Percentiles rank a stretch among this genome's conserved stretches.
These are phyloP conservation scores for Oplegnathus fasciatus DNA, from an alignment of 2,113 vertebrate genomes.

Conservation along the genomic window DNA sequence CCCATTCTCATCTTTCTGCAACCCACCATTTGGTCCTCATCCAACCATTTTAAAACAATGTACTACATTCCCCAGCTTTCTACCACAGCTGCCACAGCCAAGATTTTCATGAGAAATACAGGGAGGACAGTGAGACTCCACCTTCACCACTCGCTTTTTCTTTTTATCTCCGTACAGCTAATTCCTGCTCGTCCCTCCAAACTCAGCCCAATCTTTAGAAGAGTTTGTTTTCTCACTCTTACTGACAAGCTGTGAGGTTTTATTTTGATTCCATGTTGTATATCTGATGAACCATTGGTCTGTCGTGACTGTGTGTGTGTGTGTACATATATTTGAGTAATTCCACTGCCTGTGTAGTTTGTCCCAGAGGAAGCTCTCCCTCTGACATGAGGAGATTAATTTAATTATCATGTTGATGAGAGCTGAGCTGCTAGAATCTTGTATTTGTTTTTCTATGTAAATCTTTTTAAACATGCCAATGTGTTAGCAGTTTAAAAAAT, in stretches of 20 bases:
- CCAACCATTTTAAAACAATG: conserved; percentile 54
- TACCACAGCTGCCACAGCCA: conserved; percentile 42
- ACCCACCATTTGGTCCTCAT: conserved; percentile 48
- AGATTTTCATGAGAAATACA: conserved; percentile 45
- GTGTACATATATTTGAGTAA: conserved; percentile 53
- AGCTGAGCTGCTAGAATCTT: conserved; percentile 62
- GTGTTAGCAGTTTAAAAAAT: conserved; percentile 76
- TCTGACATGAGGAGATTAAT: conserved; percentile 71
- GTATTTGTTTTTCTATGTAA: conserved; percentile 75
- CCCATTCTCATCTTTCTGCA: conserved; percentile 59
- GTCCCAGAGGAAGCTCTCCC: conserved; percentile 60
- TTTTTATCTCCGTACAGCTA: conserved; percentile 40
- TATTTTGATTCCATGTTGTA: conserved; percentile 55
- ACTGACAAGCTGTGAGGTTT: conserved; percentile 43
- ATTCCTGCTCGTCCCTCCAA: conserved; percentile 55
- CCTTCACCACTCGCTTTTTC: conserved; percentile 35
- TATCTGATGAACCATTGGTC: conserved; percentile 56
- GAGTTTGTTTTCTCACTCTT: conserved; percentile 63
- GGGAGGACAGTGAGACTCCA: conserved; percentile 30
- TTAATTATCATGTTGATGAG: conserved; percentile 76
- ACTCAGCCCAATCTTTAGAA: conserved; percentile 2
- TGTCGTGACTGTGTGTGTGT: conserved; percentile 51
- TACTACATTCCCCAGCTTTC: conserved; percentile 35
- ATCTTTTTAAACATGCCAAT: conserved; percentile 74
- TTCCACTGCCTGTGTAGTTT: conserved; percentile 54